phyloP scores from a whole-genome alignment of 64 coral and sea anemone genomes.

The Pocillopora verrucosa region DNA sequence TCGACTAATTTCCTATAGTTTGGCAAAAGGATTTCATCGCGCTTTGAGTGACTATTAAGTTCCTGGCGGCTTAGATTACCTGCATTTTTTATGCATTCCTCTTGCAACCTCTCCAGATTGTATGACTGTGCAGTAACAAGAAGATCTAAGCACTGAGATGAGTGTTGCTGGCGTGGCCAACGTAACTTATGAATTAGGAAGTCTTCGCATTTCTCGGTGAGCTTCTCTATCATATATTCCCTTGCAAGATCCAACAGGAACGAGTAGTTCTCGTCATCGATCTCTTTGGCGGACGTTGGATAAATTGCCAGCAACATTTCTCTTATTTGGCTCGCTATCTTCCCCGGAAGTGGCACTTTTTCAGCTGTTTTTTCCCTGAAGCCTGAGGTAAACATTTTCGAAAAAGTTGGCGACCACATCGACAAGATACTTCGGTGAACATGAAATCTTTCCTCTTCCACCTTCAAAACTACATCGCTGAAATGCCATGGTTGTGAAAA shows the following conservation, averaged over 20 bases:
- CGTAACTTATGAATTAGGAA: background rate
- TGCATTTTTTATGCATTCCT: background rate
- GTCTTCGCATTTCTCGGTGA: conserved; percentile 48
- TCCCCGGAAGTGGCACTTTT: conserved; percentile 14
- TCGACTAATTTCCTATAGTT: conserved; percentile 43
- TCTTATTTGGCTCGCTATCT: conserved; percentile 16
- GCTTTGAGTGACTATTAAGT: background rate
- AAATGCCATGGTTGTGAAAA: conserved; percentile 59
- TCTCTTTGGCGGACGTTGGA: conserved; percentile 4
- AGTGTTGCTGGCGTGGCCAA: background rate
- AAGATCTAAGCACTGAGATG: conserved; percentile 1
- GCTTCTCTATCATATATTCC: conserved; percentile 34
- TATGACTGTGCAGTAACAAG: conserved; percentile 18
- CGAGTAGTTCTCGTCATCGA: conserved; percentile 18
- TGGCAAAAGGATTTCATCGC: background rate
- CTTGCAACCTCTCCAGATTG: background rate
- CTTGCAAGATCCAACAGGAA: conserved; percentile 31
- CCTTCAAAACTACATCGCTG: conserved; percentile 50
- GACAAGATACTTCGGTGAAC: conserved; percentile 50
- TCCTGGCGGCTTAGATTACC: background rate
- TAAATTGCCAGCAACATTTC: conserved; percentile 47
- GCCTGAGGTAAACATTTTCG: conserved; percentile 19
- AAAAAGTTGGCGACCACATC: conserved; percentile 48
- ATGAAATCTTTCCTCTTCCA: conserved; percentile 40
- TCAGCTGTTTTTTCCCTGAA: conserved; percentile 33